phyloP scores from a whole-genome alignment of 2,113 vertebrate species.

The Erythrocercus mccallii region DNA sequence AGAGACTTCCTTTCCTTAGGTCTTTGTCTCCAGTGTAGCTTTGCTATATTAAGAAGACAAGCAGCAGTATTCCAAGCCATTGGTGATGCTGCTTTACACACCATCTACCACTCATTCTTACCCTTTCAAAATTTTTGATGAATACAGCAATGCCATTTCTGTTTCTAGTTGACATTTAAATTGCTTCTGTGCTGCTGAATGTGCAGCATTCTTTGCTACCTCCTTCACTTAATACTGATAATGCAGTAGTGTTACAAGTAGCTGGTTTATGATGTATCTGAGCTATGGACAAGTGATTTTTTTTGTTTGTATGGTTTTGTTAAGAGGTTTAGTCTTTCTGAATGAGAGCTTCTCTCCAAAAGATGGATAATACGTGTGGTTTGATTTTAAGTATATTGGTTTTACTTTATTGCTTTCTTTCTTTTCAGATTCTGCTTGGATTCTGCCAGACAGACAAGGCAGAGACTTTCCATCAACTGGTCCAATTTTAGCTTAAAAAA shows the following conservation, averaged over 20 bases:
- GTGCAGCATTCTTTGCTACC: background rate
- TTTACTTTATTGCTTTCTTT: background rate
- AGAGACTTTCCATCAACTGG: constrained; percentile 99
- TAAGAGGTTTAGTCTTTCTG: background rate
- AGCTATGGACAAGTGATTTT: background rate
- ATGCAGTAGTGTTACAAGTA: background rate
- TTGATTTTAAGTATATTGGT: background rate
- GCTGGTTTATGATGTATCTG: background rate
- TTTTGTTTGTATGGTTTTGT: background rate
- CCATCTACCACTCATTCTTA: background rate
- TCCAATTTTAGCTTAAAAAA: constrained; percentile 99
- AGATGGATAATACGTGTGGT: background rate
- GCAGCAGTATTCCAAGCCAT: background rate
- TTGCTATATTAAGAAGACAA: background rate
- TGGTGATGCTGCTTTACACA: background rate
- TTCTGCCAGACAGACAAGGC: constrained; percentile 94
- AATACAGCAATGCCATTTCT: background rate
- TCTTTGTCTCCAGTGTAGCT: background rate
- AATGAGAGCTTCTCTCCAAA: background rate
- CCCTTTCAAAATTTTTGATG: background rate
- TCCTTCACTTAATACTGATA: background rate
- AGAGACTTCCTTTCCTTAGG: background rate
- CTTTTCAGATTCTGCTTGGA: constrained; percentile 92
- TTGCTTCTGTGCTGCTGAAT: background rate
- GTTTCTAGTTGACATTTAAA: background rate